These are phyloP conservation scores for Rallus crepitans DNA, from an alignment of 2,797 vertebrate species.

Conservation along the genomic window DNA sequence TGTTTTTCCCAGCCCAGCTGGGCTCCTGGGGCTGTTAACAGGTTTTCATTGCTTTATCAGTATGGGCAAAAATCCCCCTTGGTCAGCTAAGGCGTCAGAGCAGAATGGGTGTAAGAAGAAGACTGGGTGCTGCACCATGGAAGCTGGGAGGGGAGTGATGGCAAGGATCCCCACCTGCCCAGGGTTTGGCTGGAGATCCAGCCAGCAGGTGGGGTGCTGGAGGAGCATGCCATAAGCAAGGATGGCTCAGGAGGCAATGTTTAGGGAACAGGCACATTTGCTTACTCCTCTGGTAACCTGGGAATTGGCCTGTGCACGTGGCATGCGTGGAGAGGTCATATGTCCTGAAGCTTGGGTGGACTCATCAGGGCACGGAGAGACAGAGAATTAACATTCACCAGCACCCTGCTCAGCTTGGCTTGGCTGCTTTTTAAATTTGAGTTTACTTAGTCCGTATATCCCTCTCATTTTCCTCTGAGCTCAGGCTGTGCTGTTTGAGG, in stretches of 20 bases:
- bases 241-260: background rate
- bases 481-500: constrained; percentile 2
- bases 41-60: background rate
- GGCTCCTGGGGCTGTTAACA: background rate
- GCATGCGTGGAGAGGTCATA: background rate
- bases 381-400: constrained; percentile 62
- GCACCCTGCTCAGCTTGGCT: constrained; percentile 53
- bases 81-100: background rate
- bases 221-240: background rate
- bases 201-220: rapidly evolving
- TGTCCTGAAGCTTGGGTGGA: background rate
- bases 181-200: background rate
- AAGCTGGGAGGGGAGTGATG: background rate
- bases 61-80: background rate
- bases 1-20: background rate
- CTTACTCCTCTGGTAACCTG: background rate
- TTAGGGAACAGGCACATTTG: background rate
- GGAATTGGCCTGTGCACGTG: rapidly evolving
- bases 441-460: background rate
- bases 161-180: background rate
- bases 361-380: background rate
- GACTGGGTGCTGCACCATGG: background rate
- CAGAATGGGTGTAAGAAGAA: background rate
- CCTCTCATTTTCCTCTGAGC: background rate
- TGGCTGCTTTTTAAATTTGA: constrained; percentile 47